phyloP scores from a whole-genome alignment of 2,888 invertebrate species.

The Nephrotoma appendiculata region DNA sequence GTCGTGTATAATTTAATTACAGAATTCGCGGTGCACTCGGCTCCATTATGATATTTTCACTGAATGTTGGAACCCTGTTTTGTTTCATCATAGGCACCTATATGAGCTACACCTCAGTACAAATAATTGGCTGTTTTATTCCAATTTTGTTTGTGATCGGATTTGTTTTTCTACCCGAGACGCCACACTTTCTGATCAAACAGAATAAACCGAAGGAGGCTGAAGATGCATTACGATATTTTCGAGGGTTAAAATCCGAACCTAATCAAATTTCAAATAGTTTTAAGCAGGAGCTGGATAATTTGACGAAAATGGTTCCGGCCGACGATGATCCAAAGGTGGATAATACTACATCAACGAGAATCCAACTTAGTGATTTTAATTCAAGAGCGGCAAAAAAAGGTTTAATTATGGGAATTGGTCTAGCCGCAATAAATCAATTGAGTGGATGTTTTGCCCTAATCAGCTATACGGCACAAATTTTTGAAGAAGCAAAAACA shows the following conservation, averaged over 20 bases:
- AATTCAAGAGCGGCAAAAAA: constrained; percentile 17
- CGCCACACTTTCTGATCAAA: constrained; percentile 24
- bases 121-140: constrained; percentile 19
- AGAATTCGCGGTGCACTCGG: constrained; percentile 29
- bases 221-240: constrained; percentile 25
- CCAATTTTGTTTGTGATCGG: constrained; percentile 20
- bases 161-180: constrained; percentile 26
- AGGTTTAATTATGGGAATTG: constrained; percentile 24
- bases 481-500: constrained; percentile 27
- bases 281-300: not conserved
- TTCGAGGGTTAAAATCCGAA: constrained; percentile 13
- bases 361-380: not conserved
- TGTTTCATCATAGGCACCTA: constrained; percentile 24
- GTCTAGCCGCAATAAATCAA: constrained; percentile 24
- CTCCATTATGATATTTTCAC: constrained; percentile 23
- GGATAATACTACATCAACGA: not conserved
- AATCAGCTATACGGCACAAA: constrained; percentile 27
- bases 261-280: not conserved
- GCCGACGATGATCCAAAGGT: not conserved
- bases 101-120: constrained; percentile 19
- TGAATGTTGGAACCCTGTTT: constrained; percentile 24
- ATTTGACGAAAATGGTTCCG: not conserved
- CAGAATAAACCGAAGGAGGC: constrained; percentile 19
- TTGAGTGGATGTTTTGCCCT: constrained; percentile 28
- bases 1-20: not conserved